Conservation (phyloP, 2,797 vertebrate species). For the Schizopygopsis pylzovi region DNA sequence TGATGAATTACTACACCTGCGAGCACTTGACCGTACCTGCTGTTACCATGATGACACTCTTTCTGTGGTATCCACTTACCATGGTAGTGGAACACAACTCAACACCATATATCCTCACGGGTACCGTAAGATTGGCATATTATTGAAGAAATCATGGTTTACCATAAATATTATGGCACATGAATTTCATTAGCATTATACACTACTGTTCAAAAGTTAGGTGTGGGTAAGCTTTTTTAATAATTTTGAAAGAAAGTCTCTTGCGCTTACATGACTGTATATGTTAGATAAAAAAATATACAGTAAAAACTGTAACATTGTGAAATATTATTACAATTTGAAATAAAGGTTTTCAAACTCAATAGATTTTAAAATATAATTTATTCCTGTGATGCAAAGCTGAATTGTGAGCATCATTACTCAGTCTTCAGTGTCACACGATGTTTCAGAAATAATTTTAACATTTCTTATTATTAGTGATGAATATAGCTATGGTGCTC, state of each 20-base stretch:
- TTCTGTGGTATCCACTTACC: slow-evolving; percentile 72
- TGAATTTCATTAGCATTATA: background rate
- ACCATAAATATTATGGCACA: background rate
- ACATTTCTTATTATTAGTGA: background rate
- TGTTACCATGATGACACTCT: slow-evolving; percentile 82
- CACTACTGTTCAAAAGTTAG: background rate
- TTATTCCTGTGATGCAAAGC: background rate
- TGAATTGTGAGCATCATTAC: background rate
- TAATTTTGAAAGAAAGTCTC: background rate
- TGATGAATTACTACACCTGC: slow-evolving; percentile 86
- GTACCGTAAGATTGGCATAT: slow-evolving; percentile 56
- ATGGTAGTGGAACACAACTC: slow-evolving; percentile 73
- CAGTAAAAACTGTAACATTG: too few relatives aligned
- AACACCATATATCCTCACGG: slow-evolving; percentile 80
- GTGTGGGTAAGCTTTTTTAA: background rate
- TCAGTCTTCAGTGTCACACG: background rate
- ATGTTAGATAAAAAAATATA: background rate
- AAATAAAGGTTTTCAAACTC: background rate
- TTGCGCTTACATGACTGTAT: background rate
- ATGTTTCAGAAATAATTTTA: background rate
- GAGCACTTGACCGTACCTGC: slow-evolving; percentile 80
- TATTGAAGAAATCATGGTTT: background rate
- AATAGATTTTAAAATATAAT: background rate
- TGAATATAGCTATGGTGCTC: background rate
- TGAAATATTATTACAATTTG: too few relatives aligned